Evolutionary conservation across 2,888 invertebrate species (phyloP).

Genomic region (Tuta absoluta): DNA sequence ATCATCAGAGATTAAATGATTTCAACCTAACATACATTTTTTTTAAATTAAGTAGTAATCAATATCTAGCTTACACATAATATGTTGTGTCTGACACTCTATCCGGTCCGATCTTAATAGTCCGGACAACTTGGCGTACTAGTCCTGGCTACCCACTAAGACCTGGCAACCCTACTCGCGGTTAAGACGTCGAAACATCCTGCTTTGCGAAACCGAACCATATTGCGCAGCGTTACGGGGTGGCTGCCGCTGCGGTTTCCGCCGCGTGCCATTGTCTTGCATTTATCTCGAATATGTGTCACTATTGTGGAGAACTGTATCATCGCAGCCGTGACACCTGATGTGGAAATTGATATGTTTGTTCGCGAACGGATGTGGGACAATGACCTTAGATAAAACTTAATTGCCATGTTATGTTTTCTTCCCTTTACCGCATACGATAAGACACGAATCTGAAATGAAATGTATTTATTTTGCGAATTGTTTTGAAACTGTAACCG

Average conservation of each 20-base stretch:
- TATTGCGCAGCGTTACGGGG: conserved; percentile 36
- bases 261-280: conserved; percentile 64
- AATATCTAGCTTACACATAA: no score
- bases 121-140: no score
- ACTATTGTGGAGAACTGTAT: conserved; percentile 46
- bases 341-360: neutral
- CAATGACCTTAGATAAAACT: conserved; percentile 16
- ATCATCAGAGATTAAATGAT: no score
- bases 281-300: conserved; percentile 61
- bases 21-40: no score
- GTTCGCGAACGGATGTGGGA: neutral
- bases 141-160: no score
- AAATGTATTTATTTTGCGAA: neutral
- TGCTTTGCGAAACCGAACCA: conserved; percentile 37
- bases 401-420: neutral
- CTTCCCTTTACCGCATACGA: neutral
- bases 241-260: conserved; percentile 52
- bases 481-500: no score
- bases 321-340: conserved; percentile 18
- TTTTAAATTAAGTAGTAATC: no score
- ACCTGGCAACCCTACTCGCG: conserved; percentile 34
- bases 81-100: no score
- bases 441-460: neutral
- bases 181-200: conserved; percentile 39
- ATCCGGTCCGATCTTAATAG: no score